Base-by-base conservation (phyloP, 2,888 invertebrate genomes). In the Abrostola tripartita region DNA sequence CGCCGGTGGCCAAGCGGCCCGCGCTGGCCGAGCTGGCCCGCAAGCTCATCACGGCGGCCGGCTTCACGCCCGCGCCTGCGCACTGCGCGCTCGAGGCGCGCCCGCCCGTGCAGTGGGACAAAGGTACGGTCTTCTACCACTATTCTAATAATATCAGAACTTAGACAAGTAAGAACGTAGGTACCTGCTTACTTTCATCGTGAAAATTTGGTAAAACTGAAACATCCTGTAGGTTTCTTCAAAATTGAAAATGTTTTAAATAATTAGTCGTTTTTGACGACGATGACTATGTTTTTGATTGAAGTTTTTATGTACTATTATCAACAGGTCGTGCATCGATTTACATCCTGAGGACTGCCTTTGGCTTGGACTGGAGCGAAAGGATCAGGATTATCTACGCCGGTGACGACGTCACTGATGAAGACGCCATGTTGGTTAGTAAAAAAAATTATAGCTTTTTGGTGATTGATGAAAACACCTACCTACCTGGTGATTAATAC, bases 61-160 rank as follows among this genome's bases (percentile, higher is more conserved):
- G 98, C 0, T 98, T 98, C 90, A 96, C 96, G 71, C 97, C 97
- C 0, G 97, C 97, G 50, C 95, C 96, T 55, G 97, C 98, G 36
- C 97, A 98, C 85, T 98, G 98, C 83, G 98, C 98, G 0, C 95
- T 98, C n/a, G 98, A 98, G 88, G 98, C 98, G 0, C 97, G 97
- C 76, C 98, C 98, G 6, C 98, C 98, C 0, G 98, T 98, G 0
- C 96, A 97, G 83, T 98, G 98, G 98, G 97, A 98, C 89, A 98
- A 98, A 90, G 97, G 97, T 95, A 78, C 5, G 54, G 51, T 36
- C 1, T n/a, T 10, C 24, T 24, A 24, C 24, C 24, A 24, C 4
- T 24, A 24, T 24, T 24, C 24, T 4, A 24, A 1, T 24, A 24
- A 1, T 24, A 24, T 24, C 24, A 24, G 24, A n/a, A n/a, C n/a